Conservation (phyloP, 2,888 invertebrate genomes). For the Brachyptera putata region DNA sequence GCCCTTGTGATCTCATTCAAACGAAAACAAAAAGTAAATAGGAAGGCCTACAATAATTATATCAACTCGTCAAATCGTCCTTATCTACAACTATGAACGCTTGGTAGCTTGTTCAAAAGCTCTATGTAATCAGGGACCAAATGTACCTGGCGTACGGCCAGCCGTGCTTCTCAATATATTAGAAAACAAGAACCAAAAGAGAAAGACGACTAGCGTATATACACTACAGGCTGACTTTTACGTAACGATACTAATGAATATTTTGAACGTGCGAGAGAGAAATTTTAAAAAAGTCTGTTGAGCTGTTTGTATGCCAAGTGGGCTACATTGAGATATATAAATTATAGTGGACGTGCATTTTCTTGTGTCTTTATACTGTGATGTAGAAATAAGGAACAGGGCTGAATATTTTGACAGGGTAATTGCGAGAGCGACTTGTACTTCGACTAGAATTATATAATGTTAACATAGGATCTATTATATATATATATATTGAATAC, state of each 20-base stretch:
- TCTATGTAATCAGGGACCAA: too few relatives aligned
- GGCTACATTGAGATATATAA: conserved; percentile 4
- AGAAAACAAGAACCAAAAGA: too few relatives aligned
- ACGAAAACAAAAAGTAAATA: too few relatives aligned
- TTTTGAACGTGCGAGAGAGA: conserved; percentile 16
- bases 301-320: conserved; percentile 3
- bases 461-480: neutral
- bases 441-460: too few relatives aligned
- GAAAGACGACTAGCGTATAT: too few relatives aligned
- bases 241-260: neutral
- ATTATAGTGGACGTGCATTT: neutral
- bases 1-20: conserved; percentile 19
- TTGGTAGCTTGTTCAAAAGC: too few relatives aligned
- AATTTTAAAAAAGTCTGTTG: conserved; percentile 15
- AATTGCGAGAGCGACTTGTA: conserved; percentile 26
- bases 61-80: neutral
- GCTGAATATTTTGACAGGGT: conserved; percentile 30
- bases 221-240: too few relatives aligned
- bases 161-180: too few relatives aligned
- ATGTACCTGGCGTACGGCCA: too few relatives aligned
- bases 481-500: neutral
- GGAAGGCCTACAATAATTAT: neutral
- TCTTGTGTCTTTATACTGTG: conserved; percentile 22
- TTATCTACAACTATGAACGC: too few relatives aligned
- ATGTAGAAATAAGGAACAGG: conserved; percentile 25